Base-by-base conservation (phyloP, 2,113 vertebrate genomes). In the Coregonus clupeaformis region DNA sequence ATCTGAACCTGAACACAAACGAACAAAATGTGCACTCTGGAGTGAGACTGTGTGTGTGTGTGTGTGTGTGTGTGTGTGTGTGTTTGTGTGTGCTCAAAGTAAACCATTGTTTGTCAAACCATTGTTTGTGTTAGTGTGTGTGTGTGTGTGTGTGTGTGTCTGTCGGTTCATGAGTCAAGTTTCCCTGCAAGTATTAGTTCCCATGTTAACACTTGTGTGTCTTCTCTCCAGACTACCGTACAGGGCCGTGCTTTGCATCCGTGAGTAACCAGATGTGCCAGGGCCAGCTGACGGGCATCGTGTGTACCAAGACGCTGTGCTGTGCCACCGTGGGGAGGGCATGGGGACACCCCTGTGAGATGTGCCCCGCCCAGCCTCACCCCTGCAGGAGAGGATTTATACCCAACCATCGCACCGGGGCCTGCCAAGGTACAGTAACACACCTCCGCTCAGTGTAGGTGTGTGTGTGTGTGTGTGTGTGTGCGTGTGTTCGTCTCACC, bases 261-360 rank as follows among this genome's bases (percentile, higher is more conserved):
- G 91, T 99, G 76, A 97, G 93, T 89, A 98, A 99, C 91, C 97
- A 99, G 94, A 99, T 99, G 98, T 99, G 98, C 91, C 98, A 99
- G 80, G 97, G 97, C 27, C 97, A 99, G 90, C 92, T 99, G 84
- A 96, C 95, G 0, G 97, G 98, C 63, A 99, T 99, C 13, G 97
- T 99, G 70, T 99, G 98, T 93, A 99, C 98, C 9, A 99, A 99
- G 89, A 96, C 96, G 0, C 90, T 99, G 72, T 99, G 98, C 91
- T 99, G 98, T 59, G 98, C 98, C 42, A 99, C 98, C 0, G 96
- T 99, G 1, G 97, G 98, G 62, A 91, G 98, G 80, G 97, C 98
- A 0, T 98, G 98, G 98, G 98, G 98, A 84, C 98, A 99, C 85
- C 98, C 98, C 29, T 99, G 98, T 27, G 98, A 99, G 79, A 98